Evolutionary conservation across 2,797 vertebrate species (phyloP), one percentile per base, ranked within the genome.

Genomic region (Sus cebifrons): DNA sequence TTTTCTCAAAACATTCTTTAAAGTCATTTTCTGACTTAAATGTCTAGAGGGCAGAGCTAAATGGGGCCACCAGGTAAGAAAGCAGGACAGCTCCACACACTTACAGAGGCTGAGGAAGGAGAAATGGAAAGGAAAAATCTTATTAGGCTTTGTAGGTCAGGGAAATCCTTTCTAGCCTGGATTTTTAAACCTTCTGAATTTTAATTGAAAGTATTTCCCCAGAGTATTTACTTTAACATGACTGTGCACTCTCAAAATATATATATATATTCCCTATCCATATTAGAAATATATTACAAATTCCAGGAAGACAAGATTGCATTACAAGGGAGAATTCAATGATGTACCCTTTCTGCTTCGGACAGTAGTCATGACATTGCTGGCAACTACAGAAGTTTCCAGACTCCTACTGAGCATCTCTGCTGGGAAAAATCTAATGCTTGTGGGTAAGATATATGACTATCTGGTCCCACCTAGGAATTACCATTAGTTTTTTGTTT

Each of bases 131-230:
- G 71, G 62, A 94, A 96, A 97, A 96, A 97, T 97, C 92, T 98
- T 97, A 96, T 98, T 98, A 97, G 96, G 92, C 96, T 98, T 97
- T 97, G 92, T 97, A 98, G 97, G 97, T 97, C 98, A 98, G 85
- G 96, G 96, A 97, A 98, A 98, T 98, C 97, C 97, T 98, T 97
- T 74, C 94, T 97, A 98, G 98, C 96, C 97, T 98, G 97, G 97
- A 98, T 98, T 98, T 98, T 97, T 96, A 98, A 98, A 90, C 75
- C 93, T 97, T 95, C 96, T 97, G 96, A 95, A 98, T 98, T 97
- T 98, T 98, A 98, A 98, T 96, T 98, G 98, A 97, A 97, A 96
- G 96, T 83, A 95, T 98, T 97, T 98, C 98, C 98, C 97, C 73
- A 88, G 98, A 94, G 98, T 96, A 98, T 96, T 97, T 97, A 96